These are phyloP conservation scores for Cerastoderma edule DNA, from an alignment of 2,888 invertebrate genomes.

Conservation along the genomic window DNA sequence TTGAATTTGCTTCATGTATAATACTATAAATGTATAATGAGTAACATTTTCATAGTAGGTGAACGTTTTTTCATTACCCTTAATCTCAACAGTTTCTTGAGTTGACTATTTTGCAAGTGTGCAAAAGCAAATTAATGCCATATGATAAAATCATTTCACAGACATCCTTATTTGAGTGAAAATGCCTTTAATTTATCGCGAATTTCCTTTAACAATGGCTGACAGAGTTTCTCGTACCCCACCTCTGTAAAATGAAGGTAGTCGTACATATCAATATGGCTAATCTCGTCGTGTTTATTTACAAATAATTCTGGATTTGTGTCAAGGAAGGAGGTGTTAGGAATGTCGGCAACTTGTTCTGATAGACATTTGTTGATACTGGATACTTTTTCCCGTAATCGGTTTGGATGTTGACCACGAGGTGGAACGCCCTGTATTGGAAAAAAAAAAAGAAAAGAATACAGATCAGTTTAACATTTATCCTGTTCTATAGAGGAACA, in stretches of 20 bases:
- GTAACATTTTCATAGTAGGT: too few species aligned
- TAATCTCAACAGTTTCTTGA: too few species aligned
- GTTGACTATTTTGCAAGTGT: too few species aligned
- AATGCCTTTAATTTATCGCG: slow-evolving; percentile 75
- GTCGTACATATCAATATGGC: slow-evolving; percentile 96
- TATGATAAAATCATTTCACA: too few species aligned
- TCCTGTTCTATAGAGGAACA: not conserved
- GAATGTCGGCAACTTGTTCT: slow-evolving; percentile 86
- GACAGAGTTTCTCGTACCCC: slow-evolving; percentile 89
- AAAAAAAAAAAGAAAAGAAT: not conserved
- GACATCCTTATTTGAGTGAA: too few species aligned
- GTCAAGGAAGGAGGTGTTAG: slow-evolving; percentile 90
- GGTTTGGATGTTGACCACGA: slow-evolving; percentile 93
- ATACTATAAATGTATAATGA: too few species aligned
- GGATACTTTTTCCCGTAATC: slow-evolving; percentile 90
- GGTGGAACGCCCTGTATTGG: slow-evolving; percentile 92
- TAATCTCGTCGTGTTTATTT: slow-evolving; percentile 87
- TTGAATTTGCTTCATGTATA: too few species aligned
- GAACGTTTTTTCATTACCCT: too few species aligned
- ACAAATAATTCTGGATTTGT: slow-evolving; percentile 89
- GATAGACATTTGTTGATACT: slow-evolving; percentile 90
- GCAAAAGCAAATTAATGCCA: too few species aligned
- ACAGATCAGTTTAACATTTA: not conserved
- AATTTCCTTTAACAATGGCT: slow-evolving; percentile 81
- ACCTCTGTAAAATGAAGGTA: slow-evolving; percentile 93